Conservation (phyloP, 1,140 invertebrate species). For the Bombus terrestris region DNA sequence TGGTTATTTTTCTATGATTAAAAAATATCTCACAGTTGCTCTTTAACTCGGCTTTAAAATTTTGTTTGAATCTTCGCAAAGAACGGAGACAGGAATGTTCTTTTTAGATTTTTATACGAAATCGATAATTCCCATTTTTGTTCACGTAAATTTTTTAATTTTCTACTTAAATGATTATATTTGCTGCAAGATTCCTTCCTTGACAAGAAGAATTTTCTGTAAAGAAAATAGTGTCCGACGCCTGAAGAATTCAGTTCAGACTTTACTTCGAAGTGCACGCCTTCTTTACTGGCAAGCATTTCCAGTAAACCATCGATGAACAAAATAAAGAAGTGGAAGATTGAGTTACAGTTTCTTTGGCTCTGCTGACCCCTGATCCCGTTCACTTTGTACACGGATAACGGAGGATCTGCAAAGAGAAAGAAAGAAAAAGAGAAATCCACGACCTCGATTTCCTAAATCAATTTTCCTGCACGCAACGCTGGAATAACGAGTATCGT, state of each 20-base stretch:
- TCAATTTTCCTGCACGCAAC: not conserved
- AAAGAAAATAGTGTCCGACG: not conserved
- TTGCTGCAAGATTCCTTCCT: not conserved
- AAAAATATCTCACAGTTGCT: not conserved
- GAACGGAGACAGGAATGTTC: no score
- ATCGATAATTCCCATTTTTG: not conserved
- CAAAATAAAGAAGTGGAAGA: constrained; percentile 18
- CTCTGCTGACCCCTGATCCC: constrained; percentile 8
- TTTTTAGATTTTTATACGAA: no score
- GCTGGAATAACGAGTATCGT: not conserved
- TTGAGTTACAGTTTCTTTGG: constrained; percentile 21
- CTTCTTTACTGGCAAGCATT: not conserved
- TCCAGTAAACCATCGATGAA: constrained; percentile 1
- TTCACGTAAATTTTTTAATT: not conserved
- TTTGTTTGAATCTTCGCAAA: not conserved
- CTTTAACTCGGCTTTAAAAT: not conserved
- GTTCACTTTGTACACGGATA: constrained; percentile 10
- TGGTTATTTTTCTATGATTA: not conserved
- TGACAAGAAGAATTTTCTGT: not conserved
- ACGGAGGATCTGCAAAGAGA: not conserved
- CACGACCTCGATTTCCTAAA: not conserved
- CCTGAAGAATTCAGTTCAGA: not conserved
- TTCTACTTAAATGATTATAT: not conserved
- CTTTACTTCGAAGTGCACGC: not conserved
- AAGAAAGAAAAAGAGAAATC: not conserved